phyloP scores from a whole-genome alignment of 2,888 invertebrate genomes.

The Elegia similella region DNA sequence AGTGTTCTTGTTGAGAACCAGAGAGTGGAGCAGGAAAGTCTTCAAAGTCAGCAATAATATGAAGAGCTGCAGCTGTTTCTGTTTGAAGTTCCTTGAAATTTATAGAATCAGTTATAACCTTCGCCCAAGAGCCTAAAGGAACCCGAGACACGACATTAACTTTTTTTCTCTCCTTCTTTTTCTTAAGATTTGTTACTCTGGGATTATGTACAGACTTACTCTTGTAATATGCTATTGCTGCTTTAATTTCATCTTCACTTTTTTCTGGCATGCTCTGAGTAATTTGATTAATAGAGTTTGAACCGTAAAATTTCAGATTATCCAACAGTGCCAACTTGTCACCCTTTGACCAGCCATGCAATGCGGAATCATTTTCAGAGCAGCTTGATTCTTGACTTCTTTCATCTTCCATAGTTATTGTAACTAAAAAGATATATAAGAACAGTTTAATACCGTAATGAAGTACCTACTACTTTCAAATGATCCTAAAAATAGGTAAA shows the following conservation, averaged over 20 bases:
- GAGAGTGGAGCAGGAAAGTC: slow-evolving; percentile 39
- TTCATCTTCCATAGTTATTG: neutral
- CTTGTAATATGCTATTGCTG: slow-evolving; percentile 49
- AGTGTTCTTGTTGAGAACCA: neutral
- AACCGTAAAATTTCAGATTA: slow-evolving; percentile 44
- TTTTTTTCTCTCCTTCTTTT: slow-evolving; percentile 26
- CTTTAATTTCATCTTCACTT: slow-evolving; percentile 39
- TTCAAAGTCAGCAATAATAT: slow-evolving; percentile 66
- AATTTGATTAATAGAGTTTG: slow-evolving; percentile 38
- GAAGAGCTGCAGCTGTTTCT: slow-evolving; percentile 53
- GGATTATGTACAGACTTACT: slow-evolving; percentile 34
- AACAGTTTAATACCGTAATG: neutral
- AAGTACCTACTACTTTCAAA: too few species aligned
- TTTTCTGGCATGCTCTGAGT: slow-evolving; percentile 42
- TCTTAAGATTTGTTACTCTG: slow-evolving; percentile 13
- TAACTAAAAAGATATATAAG: neutral
- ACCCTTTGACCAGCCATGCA: slow-evolving; percentile 49
- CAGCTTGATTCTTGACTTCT: neutral
- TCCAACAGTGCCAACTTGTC: slow-evolving; percentile 54
- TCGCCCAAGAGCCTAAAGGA: slow-evolving; percentile 59
- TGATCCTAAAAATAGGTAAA: too few species aligned
- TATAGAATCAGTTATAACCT: slow-evolving; percentile 48
- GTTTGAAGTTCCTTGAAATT: slow-evolving; percentile 50
- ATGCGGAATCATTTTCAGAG: neutral
- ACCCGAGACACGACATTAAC: slow-evolving; percentile 29